Evolutionary conservation across 2,888 invertebrate species (phyloP).

Genomic region (Agriopis marginaria): DNA sequence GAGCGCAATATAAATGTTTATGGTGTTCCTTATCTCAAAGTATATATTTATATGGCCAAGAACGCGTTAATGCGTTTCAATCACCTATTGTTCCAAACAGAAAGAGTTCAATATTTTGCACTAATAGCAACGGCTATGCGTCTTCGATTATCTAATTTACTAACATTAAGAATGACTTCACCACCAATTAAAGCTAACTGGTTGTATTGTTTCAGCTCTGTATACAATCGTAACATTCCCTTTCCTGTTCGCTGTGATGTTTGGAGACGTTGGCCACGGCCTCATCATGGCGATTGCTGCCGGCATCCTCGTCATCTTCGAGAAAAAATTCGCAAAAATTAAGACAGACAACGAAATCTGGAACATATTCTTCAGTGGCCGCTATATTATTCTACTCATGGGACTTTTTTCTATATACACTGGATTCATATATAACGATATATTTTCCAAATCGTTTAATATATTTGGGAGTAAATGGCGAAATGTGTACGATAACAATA

Average conservation of each 20-base stretch:
- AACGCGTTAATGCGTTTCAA: too few relatives aligned
- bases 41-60: too few relatives aligned
- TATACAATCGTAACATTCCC: conserved; percentile 92
- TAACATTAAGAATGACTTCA: not conserved
- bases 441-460: conserved; percentile 90
- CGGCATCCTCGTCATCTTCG: conserved; percentile 87
- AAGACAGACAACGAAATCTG: conserved; percentile 88
- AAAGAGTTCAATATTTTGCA: too few relatives aligned
- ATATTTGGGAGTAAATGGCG: conserved; percentile 89
- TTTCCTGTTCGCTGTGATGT: conserved; percentile 92
- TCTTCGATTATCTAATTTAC: too few relatives aligned
- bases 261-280: conserved; percentile 92
- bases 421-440: conserved; percentile 91
- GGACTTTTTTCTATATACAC: conserved; percentile 91
- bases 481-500: conserved; percentile 70
- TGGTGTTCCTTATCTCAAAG: too few relatives aligned
- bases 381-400: conserved; percentile 91
- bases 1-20: too few relatives aligned
- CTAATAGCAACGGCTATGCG: too few relatives aligned
- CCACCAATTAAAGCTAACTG: not conserved
- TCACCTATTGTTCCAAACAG: too few relatives aligned
- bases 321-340: conserved; percentile 84
- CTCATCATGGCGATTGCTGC: conserved; percentile 89
- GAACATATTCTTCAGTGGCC: conserved; percentile 90
- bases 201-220: conserved; percentile 81